Evolutionary conservation across 2,888 invertebrate genomes (phyloP).

Genomic region (Scaeva pyrastri): DNA sequence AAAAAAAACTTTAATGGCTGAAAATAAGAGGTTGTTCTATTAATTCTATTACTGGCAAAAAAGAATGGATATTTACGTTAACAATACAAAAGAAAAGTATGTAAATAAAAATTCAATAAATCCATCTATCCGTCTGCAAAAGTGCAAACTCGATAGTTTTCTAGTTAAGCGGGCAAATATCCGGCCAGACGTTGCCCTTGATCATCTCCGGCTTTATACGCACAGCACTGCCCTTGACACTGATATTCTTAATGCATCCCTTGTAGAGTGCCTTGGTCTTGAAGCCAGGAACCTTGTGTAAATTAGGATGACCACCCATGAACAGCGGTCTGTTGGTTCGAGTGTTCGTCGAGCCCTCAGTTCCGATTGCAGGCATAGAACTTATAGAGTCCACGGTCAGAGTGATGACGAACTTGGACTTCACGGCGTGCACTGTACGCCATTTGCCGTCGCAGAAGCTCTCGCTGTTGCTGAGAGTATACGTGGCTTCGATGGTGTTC

Average conservation of each 20-base stretch:
- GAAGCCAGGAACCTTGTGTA: conserved; percentile 86
- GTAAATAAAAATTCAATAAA: neutral
- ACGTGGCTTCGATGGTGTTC: conserved; percentile 88
- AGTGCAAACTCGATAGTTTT: neutral
- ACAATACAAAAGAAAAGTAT: conserved; percentile 4
- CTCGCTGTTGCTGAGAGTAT: conserved; percentile 87
- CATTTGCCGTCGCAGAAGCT: conserved; percentile 97
- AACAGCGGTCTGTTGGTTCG: conserved; percentile 94
- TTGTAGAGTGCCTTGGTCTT: conserved; percentile 89
- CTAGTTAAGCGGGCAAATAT: conserved; percentile 92
- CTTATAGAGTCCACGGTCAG: conserved; percentile 93
- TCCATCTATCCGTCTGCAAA: neutral
- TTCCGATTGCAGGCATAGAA: conserved; percentile 89
- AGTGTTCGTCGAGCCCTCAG: conserved; percentile 87
- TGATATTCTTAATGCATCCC: conserved; percentile 91
- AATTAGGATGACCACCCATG: conserved; percentile 93
- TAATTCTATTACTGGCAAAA: conserved; percentile 57
- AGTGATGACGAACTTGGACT: conserved; percentile 95
- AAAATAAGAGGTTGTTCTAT: conserved; percentile 20
- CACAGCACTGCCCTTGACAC: conserved; percentile 86
- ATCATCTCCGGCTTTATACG: conserved; percentile 86
- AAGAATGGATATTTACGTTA: too few species aligned
- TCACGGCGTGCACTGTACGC: conserved; percentile 93
- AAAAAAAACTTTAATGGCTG: conserved; percentile 18
- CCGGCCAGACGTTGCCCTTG: conserved; percentile 90